Conservation (phyloP, 2,888 invertebrate species). For the Bembecia ichneumoniformis region DNA sequence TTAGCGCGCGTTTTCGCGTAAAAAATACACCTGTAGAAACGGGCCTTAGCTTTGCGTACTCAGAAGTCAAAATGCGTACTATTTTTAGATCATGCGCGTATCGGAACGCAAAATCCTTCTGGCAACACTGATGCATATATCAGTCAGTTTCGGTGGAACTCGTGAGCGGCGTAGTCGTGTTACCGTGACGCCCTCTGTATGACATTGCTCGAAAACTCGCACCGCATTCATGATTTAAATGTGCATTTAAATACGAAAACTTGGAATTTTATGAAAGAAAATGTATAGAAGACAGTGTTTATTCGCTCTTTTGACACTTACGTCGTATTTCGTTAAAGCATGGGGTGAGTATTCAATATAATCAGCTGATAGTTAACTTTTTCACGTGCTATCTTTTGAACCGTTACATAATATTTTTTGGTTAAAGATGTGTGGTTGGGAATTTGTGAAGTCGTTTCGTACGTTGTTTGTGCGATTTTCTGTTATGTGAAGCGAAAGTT, state of each 20-base stretch:
- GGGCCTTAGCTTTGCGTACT: no score
- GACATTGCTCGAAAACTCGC: slow-evolving; percentile 52
- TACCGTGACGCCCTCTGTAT: slow-evolving; percentile 33
- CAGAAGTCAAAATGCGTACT: no score
- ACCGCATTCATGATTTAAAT: slow-evolving; percentile 31
- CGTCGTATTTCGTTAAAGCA: slow-evolving; percentile 36
- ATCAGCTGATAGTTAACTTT: slow-evolving; percentile 54
- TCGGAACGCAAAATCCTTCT: no score
- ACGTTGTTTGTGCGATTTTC: slow-evolving; percentile 6
- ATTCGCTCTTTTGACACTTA: slow-evolving; percentile 36
- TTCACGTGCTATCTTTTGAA: slow-evolving; percentile 52
- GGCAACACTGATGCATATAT: not conserved
- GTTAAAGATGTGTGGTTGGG: not conserved
- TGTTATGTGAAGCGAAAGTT: slow-evolving; percentile 12
- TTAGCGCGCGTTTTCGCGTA: no score
- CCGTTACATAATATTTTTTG: slow-evolving; percentile 43
- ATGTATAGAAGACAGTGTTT: slow-evolving; percentile 53
- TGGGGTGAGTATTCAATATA: slow-evolving; percentile 56
- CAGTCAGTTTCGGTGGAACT: slow-evolving; percentile 49
- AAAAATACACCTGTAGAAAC: no score
- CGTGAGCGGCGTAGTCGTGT: slow-evolving; percentile 47
- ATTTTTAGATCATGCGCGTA: no score
- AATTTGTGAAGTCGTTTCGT: not conserved
- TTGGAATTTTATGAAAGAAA: slow-evolving; percentile 53
- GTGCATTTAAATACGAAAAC: slow-evolving; percentile 42